Evolutionary conservation across 1,140 invertebrate genomes (phyloP), one percentile per base, ranked within the genome.

Genomic region (Cherax quadricarinatus): DNA sequence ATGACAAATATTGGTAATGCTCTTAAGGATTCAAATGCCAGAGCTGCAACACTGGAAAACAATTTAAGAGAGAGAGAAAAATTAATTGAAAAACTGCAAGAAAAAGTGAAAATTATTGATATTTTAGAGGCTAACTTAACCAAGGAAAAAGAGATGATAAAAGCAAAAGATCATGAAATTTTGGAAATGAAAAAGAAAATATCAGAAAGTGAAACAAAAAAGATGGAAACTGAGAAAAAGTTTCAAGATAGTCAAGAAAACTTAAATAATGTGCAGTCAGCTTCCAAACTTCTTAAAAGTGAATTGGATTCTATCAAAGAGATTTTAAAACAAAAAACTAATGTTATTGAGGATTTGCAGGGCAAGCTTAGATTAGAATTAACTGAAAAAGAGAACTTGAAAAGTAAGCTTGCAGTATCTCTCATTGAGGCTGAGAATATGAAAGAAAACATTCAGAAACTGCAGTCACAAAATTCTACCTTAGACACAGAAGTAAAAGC

Each of bases 231-330:
- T 41, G 93, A 93, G 12, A 82, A 81, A 7, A 73, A 49, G 14
- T 82, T 93, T n/a, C 62, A 81, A 73, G 86, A 88, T 30, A 93
- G 86, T n/a, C 75, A 70, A 10, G 89, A 93, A 48, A 75, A 48
- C 49, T 66, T 93, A 57, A 88, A 53, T 70, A 88, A 79, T 7
- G 70, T 88, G 5, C 80, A 89, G 48, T 70, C 86, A 48, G 86
- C 86, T 86, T 84, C 82, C 4, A 57, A 75, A 70, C 79, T 88
- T 78, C 62, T 93, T 4, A 88, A 89, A 30, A 84, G n/a, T 51
- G 88, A 93, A 62, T 81, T 91, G n/a, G 89, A 79, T 30, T 62
- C 89, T 10, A 12, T 93, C 30, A 93, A 91, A 49, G 89, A 93
- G 6, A 51, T 30, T n/a, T 62, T 93, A 2, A 91, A 91, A 70